Evolutionary conservation across 1,140 invertebrate species (phyloP).

Genomic region (Parapsyche elsis): DNA sequence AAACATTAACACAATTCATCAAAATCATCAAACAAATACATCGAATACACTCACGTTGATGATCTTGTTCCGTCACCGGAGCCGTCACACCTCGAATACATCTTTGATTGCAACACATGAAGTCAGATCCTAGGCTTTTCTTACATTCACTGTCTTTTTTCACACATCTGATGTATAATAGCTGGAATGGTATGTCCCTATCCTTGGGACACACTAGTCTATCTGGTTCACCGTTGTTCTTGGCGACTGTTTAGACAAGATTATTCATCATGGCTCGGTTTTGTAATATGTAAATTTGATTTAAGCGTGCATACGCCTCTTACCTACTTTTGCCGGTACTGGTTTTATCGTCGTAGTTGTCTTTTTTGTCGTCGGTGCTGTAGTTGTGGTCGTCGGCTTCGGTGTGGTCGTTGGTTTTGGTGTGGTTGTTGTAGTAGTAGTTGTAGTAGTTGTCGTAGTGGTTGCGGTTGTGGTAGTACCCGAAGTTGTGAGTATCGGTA

Average conservation of each 20-base stretch:
- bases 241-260: slow-evolving; percentile 50
- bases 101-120: slow-evolving; percentile 69
- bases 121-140: slow-evolving; percentile 65
- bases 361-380: slow-evolving; percentile 39
- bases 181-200: slow-evolving; percentile 63
- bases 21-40: slow-evolving; percentile 40
- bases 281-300: slow-evolving; percentile 16
- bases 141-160: slow-evolving; percentile 68
- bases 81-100: slow-evolving; percentile 70
- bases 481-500: slow-evolving; percentile 54
- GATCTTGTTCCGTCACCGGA: slow-evolving; percentile 66
- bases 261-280: not conserved
- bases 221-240: slow-evolving; percentile 58
- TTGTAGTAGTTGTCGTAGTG: slow-evolving; percentile 65
- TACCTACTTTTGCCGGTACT: slow-evolving; percentile 32
- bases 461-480: slow-evolving; percentile 64
- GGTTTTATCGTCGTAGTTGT: slow-evolving; percentile 37
- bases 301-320: slow-evolving; percentile 8
- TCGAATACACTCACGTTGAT: slow-evolving; percentile 70
- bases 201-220: slow-evolving; percentile 66
- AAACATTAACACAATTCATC: slow-evolving; percentile 28
- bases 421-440: slow-evolving; percentile 61
- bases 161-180: slow-evolving; percentile 68
- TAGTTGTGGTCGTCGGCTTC: slow-evolving; percentile 59
- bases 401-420: slow-evolving; percentile 61